Evolutionary conservation across 2,113 vertebrate species (phyloP), one percentile per base, ranked within the genome.

Genomic region (Ptilonorhynchus violaceus): DNA sequence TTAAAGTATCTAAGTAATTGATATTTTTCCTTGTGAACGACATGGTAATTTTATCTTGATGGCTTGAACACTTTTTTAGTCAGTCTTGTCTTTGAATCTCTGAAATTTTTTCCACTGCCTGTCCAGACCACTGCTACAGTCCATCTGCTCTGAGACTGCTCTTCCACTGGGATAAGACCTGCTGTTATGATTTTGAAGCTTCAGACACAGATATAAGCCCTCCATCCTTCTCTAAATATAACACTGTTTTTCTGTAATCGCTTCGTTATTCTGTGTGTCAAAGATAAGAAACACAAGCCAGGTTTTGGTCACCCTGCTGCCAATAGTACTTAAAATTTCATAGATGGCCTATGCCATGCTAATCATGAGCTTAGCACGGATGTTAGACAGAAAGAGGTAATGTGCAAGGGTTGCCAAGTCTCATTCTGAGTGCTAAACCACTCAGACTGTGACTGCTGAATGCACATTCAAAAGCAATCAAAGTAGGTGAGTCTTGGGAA

Each of bases 291-390:
- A 72, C 49, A 37, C 2, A 2, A 89, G 92, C 93, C 93, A 96
- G 96, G 80, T 93, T 95, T 75, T 70, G 90, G 90, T 74, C 62
- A 92, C 58, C 41, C 23, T 86, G 35, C 68, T 96, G 96, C 94
- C 97, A 97, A 31, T 64, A 92, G 92, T 77, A 85, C 56, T 96
- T 94, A 73, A 79, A 91, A 73, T 96, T 96, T 92, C 96, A 81
- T 70, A 93, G 91, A 64, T 56, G 83, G 95, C 46, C 88, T 91
- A 60, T 80, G 92, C 93, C 33, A 89, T 52, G 72, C 70, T 95
- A 97, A 85, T 86, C 14, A 1, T 33, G 42, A 72, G 93, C 86
- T 97, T 95, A 89, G 69, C 78, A 75, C 1, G 41, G 92, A 90
- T 94, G 62, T 84, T 84, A 96, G 79, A 91, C 91, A 92, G 76